These are phyloP conservation scores for Arrhopalites spinosus DNA, from an alignment of 2,888 invertebrate species.

Conservation along the genomic window DNA sequence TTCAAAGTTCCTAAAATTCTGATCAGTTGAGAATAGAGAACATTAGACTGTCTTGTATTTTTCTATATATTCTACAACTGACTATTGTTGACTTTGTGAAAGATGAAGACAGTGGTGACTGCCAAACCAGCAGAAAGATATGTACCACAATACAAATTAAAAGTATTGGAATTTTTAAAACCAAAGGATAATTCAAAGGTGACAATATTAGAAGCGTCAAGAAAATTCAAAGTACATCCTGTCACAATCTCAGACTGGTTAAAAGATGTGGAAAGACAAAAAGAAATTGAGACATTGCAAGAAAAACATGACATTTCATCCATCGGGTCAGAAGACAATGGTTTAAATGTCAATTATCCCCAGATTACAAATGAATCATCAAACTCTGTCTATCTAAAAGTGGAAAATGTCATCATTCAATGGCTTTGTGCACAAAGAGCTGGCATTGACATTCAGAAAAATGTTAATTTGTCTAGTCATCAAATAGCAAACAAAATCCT, in stretches of 20 bases:
- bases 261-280: conserved; percentile 40
- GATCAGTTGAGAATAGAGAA: no score
- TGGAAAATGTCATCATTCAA: conserved; percentile 18
- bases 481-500: neutral
- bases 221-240: conserved; percentile 49
- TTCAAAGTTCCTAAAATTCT: no score
- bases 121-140: conserved; percentile 46
- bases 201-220: conserved; percentile 40
- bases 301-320: conserved; percentile 17
- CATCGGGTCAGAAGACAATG: neutral
- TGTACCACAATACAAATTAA: conserved; percentile 49
- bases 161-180: conserved; percentile 46
- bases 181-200: neutral
- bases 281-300: conserved; percentile 38
- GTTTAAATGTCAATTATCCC: neutral
- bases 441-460: neutral
- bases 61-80: no score
- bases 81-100: no score
- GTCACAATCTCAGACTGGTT: conserved; percentile 54
- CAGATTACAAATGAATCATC: neutral
- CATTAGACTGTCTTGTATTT: no score
- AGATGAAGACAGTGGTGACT: neutral
- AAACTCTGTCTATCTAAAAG: neutral
- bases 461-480: neutral
- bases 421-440: conserved; percentile 12